Evolutionary conservation across 2,113 vertebrate genomes (phyloP).

Genomic region (Sialia sialis): DNA sequence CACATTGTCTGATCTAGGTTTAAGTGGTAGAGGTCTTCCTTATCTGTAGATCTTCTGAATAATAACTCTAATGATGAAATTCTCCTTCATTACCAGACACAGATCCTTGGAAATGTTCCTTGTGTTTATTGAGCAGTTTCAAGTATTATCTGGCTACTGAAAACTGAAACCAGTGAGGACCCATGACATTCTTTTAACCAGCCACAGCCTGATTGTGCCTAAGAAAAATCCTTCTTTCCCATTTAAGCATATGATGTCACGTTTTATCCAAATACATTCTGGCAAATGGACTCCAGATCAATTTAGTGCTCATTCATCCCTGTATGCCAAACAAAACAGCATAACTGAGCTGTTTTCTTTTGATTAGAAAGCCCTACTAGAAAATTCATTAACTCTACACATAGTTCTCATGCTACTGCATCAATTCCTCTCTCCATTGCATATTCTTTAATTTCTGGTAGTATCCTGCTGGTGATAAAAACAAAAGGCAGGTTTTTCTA

Average conservation of each 20-base stretch:
- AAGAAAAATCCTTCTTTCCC: background rate
- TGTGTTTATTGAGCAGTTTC: background rate
- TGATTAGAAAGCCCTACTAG: background rate
- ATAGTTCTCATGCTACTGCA: background rate
- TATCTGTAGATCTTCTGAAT: background rate
- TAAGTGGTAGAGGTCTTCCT: background rate
- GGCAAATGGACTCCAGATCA: background rate
- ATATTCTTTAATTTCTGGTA: background rate
- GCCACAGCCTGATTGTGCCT: background rate
- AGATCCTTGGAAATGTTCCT: background rate
- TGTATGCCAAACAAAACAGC: background rate
- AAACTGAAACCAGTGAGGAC: background rate
- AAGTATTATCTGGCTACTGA: background rate
- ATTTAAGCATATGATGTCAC: background rate
- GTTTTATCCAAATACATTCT: background rate
- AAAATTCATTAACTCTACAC: background rate
- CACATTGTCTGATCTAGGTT: background rate
- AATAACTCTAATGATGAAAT: background rate
- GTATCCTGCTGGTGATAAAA: background rate
- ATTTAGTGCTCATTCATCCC: background rate
- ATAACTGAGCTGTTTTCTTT: background rate
- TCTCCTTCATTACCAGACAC: background rate
- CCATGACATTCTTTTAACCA: background rate
- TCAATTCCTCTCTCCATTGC: background rate
- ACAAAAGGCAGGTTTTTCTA: background rate